Evolutionary conservation across 2,113 vertebrate species (phyloP).

Genomic region (Gambusia affinis): DNA sequence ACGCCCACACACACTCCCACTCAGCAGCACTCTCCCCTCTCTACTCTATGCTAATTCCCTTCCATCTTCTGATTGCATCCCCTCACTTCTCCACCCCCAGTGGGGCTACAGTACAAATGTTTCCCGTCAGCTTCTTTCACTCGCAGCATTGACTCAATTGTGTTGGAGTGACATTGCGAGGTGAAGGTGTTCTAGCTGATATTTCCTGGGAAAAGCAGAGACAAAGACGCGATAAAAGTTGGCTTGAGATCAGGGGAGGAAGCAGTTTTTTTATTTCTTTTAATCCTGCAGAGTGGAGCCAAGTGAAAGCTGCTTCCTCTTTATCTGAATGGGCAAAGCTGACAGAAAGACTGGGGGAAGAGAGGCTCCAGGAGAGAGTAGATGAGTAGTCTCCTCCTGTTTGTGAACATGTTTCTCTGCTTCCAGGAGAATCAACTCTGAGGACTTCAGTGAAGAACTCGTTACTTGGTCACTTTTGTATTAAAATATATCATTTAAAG

Average conservation of each 20-base stretch:
- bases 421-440: no score
- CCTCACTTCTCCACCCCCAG: background rate
- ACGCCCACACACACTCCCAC: constrained; percentile 8
- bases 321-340: background rate
- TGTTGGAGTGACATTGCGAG: background rate
- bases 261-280: background rate
- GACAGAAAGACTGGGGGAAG: no score
- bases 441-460: no score
- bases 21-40: constrained; percentile 3
- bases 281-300: background rate
- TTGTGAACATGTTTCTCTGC: no score
- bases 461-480: no score
- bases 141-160: constrained; percentile 1
- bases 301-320: background rate
- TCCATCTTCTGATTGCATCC: constrained; percentile 60
- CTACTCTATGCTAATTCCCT: constrained; percentile 40
- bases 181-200: background rate
- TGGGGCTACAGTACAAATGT: constrained; percentile 28
- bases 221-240: background rate
- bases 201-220: background rate
- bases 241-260: background rate
- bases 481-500: no score
- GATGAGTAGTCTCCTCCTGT: no score
- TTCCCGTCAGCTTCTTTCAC: constrained; percentile 25
- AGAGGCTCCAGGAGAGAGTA: no score